Base-by-base conservation (phyloP, 64 coral and sea anemone species). In the Trachythela sp. region DNA sequence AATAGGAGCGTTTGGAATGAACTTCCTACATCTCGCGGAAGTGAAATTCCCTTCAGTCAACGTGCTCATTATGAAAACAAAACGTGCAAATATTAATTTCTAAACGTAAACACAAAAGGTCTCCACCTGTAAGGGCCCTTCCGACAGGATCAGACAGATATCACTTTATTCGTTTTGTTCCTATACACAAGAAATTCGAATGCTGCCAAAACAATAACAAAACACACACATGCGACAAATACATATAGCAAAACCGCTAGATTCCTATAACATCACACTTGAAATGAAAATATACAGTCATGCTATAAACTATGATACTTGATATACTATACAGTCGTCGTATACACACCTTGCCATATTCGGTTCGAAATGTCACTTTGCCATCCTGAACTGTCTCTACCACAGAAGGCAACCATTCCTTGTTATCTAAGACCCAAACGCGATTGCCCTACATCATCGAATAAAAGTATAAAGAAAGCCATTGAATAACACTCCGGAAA, bases 1-100 rank as follows among this genome's bases (percentile, higher is more conserved):
- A 64, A 64, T 27, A 64, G 56, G 13, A 64, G 56, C 56, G 56
- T 64, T 64, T 64, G 5, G 15, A 64, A 64, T 64, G 6, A 24
- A 64, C 26, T 64, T 64, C 13, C 18, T 64, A 26, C 24, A 64
- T 64, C 26, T 0, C 56, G 56, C 56, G 56, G 56, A 64, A 64
- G 56, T 45, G 42, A 45, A 45, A 45, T 45, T 45, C 42, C 11
- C 4, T 45, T 45, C 42, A 4, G 42, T 24, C 56, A n/a, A 64
- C 56, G 56, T 27, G 56, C 56, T 64, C 1, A 24, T 80, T 0
- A 37, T 4, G 15, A 35, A 80, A 80, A 80, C 37, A 35, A 80
- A 37, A 80, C 75, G 75, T 34, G 75, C 75, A 80, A 80, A 80
- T 80, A 80, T 20, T 80, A 80, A 64, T 80, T 80, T 80, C 75